phyloP scores from a whole-genome alignment of 2,888 invertebrate genomes.

The Alloscopus bannaensis region DNA sequence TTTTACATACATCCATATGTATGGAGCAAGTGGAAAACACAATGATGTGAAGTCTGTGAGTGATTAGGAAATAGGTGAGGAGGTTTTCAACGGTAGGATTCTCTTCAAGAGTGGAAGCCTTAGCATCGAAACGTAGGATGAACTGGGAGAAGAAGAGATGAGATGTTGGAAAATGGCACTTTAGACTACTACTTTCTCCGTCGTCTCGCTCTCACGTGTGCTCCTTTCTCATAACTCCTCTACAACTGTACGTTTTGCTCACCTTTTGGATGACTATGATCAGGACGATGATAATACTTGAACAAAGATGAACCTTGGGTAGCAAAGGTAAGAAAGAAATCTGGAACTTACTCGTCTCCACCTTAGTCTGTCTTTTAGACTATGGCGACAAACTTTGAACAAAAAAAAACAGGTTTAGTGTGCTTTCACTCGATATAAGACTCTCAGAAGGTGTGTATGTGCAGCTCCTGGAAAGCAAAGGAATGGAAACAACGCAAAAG shows the following conservation, averaged over 20 bases:
- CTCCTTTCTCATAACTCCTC: slow-evolving; percentile 15
- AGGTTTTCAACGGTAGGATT: slow-evolving; percentile 12
- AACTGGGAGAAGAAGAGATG: slow-evolving; percentile 5
- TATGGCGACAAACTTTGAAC: not conserved
- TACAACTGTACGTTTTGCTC: slow-evolving; percentile 18
- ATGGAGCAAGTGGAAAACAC: not conserved
- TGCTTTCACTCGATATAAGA: not conserved
- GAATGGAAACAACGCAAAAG: slow-evolving; percentile 46
- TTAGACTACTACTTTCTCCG: slow-evolving; percentile 1
- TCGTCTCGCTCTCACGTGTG: slow-evolving; percentile 3
- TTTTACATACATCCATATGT: not conserved
- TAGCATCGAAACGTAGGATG: no score
- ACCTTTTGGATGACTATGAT: slow-evolving; percentile 19
- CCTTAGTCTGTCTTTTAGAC: no score
- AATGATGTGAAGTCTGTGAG: slow-evolving; percentile 21
- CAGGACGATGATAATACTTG: slow-evolving; percentile 33
- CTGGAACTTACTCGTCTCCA: no score
- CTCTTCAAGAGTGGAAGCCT: slow-evolving; percentile 1
- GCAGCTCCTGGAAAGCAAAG: not conserved
- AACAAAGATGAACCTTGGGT: slow-evolving; percentile 23
- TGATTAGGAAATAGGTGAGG: slow-evolving; percentile 39
- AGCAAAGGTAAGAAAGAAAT: slow-evolving; percentile 3
- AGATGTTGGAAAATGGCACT: slow-evolving; percentile 37
- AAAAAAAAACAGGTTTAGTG: not conserved
- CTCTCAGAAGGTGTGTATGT: not conserved